These are phyloP conservation scores for Platypus cylindrus DNA, from an alignment of 2,888 invertebrate species.

Conservation along the genomic window DNA sequence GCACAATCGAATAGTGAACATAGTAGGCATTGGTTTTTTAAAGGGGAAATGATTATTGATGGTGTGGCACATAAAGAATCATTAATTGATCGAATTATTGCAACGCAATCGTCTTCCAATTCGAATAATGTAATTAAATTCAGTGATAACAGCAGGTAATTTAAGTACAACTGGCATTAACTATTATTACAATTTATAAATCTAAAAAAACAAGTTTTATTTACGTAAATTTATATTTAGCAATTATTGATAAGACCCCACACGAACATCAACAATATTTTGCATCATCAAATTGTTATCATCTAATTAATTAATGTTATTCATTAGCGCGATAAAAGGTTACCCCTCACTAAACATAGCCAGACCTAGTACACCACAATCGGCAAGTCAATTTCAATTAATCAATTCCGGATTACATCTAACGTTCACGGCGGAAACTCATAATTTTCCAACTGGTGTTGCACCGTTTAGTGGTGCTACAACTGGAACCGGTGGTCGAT, in stretches of 20 bases:
- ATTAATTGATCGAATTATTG: constrained; percentile 84
- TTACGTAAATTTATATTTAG: constrained; percentile 1
- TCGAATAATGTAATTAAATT: constrained; percentile 94
- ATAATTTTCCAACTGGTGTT: constrained; percentile 96
- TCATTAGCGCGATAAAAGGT: constrained; percentile 73
- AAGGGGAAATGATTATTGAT: constrained; percentile 78
- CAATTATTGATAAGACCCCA: no score
- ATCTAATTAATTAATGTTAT: not conserved
- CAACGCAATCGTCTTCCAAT: constrained; percentile 76
- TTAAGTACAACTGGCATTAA: no score
- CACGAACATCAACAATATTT: no score
- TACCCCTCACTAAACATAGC: constrained; percentile 56
- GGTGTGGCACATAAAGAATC: constrained; percentile 66
- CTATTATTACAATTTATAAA: not conserved
- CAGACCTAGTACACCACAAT: constrained; percentile 54
- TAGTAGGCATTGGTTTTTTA: constrained; percentile 98
- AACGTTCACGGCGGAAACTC: constrained; percentile 97
- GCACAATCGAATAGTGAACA: constrained; percentile 98
- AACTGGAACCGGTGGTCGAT: constrained; percentile 92
- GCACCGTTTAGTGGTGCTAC: constrained; percentile 97
- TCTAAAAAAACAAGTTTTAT: no score
- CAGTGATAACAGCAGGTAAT: constrained; percentile 89
- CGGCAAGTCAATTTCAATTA: constrained; percentile 44
- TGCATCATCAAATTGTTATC: no score
- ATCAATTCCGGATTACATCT: constrained; percentile 61